A percentile compares a stretch with the other conserved stretches of the same genome.
Conservation (phyloP, 2,888 invertebrate species). For the Diarsia rubi region DNA sequence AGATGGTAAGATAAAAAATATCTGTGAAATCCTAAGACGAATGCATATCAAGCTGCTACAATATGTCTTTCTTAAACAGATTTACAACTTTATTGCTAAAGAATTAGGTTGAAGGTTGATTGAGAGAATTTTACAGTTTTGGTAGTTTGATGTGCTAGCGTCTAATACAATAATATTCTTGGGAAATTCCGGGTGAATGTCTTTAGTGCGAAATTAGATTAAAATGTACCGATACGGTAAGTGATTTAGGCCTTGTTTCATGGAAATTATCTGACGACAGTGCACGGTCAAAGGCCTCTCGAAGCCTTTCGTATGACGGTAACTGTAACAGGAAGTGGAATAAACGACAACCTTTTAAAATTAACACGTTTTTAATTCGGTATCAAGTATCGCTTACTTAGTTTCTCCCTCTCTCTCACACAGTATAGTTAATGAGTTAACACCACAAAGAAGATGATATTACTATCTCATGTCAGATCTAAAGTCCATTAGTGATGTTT, state of each 20-base stretch:
- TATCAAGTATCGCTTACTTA: background rate
- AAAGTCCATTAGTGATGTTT: too few relatives aligned
- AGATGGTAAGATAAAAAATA: constrained; percentile 45
- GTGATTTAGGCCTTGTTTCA: constrained; percentile 30
- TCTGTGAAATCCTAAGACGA: constrained; percentile 41
- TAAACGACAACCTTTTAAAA: background rate
- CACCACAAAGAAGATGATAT: too few relatives aligned
- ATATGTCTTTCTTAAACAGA: too few relatives aligned
- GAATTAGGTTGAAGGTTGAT: too few relatives aligned
- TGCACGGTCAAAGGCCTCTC: constrained; percentile 22
- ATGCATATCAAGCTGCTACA: constrained; percentile 6
- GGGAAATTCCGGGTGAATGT: constrained; percentile 52
- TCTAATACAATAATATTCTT: constrained; percentile 26
- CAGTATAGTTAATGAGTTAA: too few relatives aligned
- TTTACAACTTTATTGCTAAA: too few relatives aligned
- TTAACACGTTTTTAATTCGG: background rate
- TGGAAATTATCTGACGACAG: constrained; percentile 25
- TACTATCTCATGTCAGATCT: too few relatives aligned
- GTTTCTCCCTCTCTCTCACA: background rate
- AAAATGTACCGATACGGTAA: constrained; percentile 43
- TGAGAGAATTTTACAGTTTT: too few relatives aligned
- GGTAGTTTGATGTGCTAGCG: too few relatives aligned
- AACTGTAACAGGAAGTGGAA: constrained; percentile 19
- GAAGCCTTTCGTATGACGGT: constrained; percentile 1
- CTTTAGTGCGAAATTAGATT: constrained; percentile 53